These are phyloP conservation scores for Brachionus angularis DNA, from an alignment of 1,140 invertebrate species.

Conservation along the genomic window DNA sequence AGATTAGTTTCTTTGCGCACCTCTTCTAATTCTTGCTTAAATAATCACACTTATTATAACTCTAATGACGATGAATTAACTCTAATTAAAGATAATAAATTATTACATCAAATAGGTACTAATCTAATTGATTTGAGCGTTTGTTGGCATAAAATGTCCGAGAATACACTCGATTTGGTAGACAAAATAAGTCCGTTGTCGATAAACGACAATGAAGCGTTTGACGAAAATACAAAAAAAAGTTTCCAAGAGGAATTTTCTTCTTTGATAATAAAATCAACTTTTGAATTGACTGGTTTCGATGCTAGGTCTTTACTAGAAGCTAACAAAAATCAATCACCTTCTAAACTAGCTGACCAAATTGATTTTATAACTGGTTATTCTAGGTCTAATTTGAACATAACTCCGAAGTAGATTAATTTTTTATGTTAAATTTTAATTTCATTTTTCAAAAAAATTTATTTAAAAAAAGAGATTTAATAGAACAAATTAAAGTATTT, in stretches of 20 bases:
- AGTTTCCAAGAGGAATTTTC: constrained; percentile 10
- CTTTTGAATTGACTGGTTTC: not conserved
- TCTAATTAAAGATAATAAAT: constrained; percentile 22
- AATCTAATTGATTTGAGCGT: constrained; percentile 41
- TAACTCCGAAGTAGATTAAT: too few relatives aligned
- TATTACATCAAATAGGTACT: constrained; percentile 43
- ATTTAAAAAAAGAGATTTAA: not conserved
- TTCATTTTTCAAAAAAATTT: not conserved
- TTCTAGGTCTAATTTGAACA: constrained; percentile 1
- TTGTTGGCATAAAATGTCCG: constrained; percentile 37
- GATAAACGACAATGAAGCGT: not conserved
- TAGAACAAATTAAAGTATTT: constrained; percentile 17
- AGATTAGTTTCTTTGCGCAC: not conserved
- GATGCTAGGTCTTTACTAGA: not conserved
- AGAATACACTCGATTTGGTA: not conserved
- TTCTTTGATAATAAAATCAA: constrained; percentile 5
- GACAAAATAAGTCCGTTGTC: not conserved
- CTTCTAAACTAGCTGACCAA: constrained; percentile 14
- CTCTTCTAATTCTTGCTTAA: not conserved
- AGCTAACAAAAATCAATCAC: not conserved
- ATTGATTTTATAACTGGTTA: constrained; percentile 12
- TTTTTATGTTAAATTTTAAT: not conserved
- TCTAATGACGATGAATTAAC: not conserved
- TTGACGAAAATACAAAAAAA: constrained; percentile 16
- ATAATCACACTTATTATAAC: constrained; percentile 27